Evolutionary conservation across 2,113 vertebrate genomes (phyloP).

Genomic region (Bettongia penicillata): DNA sequence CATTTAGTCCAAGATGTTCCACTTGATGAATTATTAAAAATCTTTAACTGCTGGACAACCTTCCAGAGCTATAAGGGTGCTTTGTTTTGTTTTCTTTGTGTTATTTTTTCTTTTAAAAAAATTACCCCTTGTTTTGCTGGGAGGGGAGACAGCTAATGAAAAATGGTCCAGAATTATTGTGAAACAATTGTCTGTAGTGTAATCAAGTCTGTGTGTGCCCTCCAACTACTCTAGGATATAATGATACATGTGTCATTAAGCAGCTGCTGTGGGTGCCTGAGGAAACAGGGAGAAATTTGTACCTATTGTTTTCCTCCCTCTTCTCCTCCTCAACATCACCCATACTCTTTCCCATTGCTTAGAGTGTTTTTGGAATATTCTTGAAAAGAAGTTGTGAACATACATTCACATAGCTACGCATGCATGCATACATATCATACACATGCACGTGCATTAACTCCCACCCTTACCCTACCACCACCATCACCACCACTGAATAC

Average conservation of each 20-base stretch:
- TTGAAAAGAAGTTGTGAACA: conserved; percentile 60
- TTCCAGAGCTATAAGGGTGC: conserved; percentile 83
- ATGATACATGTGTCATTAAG: conserved; percentile 94
- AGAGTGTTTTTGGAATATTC: conserved; percentile 74
- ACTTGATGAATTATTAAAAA: conserved; percentile 91
- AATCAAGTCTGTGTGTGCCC: conserved; percentile 93
- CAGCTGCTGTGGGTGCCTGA: conserved; percentile 90
- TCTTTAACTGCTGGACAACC: conserved; percentile 87
- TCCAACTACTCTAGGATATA: conserved; percentile 91
- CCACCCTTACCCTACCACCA: conserved; percentile 31
- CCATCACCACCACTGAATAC: not conserved
- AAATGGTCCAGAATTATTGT: conserved; percentile 91
- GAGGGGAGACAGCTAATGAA: conserved; percentile 90
- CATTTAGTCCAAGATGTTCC: conserved; percentile 85
- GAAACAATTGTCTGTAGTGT: conserved; percentile 94
- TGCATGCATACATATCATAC: not conserved
- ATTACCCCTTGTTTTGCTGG: conserved; percentile 88
- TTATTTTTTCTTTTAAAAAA: conserved; percentile 82
- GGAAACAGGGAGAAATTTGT: conserved; percentile 88
- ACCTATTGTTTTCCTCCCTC: conserved; percentile 87
- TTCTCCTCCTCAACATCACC: conserved; percentile 72
- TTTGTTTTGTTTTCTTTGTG: conserved; percentile 77
- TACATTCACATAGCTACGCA: conserved; percentile 31
- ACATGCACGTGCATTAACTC: not conserved
- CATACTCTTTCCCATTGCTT: conserved; percentile 77